Base-by-base conservation (phyloP, 2,888 invertebrate species). In the Tenthredo livida region DNA sequence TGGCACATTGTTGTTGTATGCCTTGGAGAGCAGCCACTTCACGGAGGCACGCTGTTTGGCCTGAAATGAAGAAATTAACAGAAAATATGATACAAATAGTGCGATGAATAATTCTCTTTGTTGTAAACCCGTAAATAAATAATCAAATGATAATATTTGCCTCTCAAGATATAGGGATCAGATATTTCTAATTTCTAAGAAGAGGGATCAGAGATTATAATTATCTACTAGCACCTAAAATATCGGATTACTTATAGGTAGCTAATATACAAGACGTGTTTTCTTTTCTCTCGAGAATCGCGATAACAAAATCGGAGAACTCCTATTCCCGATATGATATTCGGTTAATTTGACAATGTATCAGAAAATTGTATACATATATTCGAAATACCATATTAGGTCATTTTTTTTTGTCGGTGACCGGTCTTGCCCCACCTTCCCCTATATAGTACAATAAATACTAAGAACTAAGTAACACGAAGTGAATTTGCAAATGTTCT, bases 1-100 rank as follows among this genome's bases (percentile, higher is more conserved):
- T 90, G 98, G 98, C 93, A 97, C 97, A 95, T 96, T 96, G 95
- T 98, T 98, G 95, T 98, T 98, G 95, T 97, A 98, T 88, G 98
- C 98, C 95, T 99, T 99, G 90, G 98, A 97, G 89, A 99, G 95
- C 91, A 99, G 96, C 99, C 99, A 99, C 95, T 98, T 97, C 92
- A 99, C 96, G 91, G 98, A 98, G 92, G 98, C 98, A 94, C 97
- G 96, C 94, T 98, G 98, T 95, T 98, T 98, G 91, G 98, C 98
- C 98, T 99, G 96, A 33, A 97, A 97, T 92, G 15, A 84, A 12
- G 33, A 67, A 33, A 33, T 33, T 5, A 67, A 6, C 6, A 17
- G 33, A 67, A 33, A 25, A 29, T 29, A 2, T 10, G 9, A 15
- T 29, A 29, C 4, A 29, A 65, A 9, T 10, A 43, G 40, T 43